phyloP scores from a whole-genome alignment of 2,113 vertebrate species.

The Dolichallabes microphthalmus region DNA sequence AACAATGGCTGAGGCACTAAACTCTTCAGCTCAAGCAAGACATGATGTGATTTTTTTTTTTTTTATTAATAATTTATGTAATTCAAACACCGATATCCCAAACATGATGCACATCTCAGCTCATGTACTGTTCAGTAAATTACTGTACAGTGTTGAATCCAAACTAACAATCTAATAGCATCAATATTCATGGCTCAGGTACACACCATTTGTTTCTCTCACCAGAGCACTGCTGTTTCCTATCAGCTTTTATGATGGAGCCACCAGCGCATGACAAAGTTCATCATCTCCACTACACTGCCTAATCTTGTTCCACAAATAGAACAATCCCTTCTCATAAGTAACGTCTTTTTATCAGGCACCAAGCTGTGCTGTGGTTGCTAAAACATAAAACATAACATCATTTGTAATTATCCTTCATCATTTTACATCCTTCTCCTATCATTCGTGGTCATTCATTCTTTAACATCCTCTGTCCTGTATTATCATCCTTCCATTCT shows the following conservation, averaged over 20 bases:
- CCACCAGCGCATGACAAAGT: conserved; percentile 29
- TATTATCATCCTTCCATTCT: background rate
- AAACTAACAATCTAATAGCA: background rate
- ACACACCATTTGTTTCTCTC: background rate
- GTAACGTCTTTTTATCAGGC: conserved; percentile 26
- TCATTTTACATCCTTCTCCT: background rate
- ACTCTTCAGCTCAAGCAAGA: no score
- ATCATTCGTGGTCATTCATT: background rate
- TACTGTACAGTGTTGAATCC: background rate
- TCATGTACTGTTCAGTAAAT: conserved; percentile 16
- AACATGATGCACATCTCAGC: background rate
- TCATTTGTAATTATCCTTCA: background rate
- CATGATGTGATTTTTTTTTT: no score
- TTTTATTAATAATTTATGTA: no score
- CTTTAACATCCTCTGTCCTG: background rate
- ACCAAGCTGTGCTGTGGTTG: background rate
- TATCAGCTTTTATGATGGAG: conserved; percentile 15
- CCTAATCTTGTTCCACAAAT: conserved; percentile 46
- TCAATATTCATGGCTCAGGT: conserved; percentile 7
- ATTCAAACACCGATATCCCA: no score
- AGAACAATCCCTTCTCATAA: conserved; percentile 32
- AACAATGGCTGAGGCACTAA: background rate
- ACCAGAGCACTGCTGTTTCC: background rate
- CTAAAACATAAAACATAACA: no score
- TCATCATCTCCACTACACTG: conserved; percentile 43